Conservation (phyloP, 35 echinoderm and acorn worm genomes). For the Patiria miniata region DNA sequence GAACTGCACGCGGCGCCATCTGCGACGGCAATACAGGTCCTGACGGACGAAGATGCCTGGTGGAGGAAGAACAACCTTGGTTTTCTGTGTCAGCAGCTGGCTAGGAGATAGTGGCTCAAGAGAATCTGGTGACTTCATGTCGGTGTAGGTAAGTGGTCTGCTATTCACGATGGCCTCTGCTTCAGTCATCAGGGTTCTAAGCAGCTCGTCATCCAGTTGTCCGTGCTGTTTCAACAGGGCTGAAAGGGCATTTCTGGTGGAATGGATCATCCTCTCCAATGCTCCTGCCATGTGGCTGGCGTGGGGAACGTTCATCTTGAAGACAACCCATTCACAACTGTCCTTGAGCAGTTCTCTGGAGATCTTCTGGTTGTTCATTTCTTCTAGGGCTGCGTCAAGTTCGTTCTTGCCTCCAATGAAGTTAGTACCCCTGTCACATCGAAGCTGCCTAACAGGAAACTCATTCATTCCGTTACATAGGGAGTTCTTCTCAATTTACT, state of each 20-base stretch:
- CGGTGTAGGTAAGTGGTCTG: slow-evolving; percentile 52
- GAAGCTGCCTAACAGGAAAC: slow-evolving; percentile 45
- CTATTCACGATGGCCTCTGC: slow-evolving; percentile 73
- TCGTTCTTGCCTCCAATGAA: slow-evolving; percentile 67
- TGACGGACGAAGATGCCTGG: slow-evolving; percentile 56
- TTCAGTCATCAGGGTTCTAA: slow-evolving; percentile 72
- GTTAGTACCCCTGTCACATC: slow-evolving; percentile 60
- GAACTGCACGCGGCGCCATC: slow-evolving; percentile 79
- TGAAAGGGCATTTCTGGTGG: slow-evolving; percentile 44
- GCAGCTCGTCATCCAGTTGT: slow-evolving; percentile 64
- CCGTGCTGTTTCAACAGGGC: slow-evolving; percentile 29
- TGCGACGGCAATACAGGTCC: slow-evolving; percentile 57
- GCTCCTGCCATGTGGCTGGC: slow-evolving; percentile 67
- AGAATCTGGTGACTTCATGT: slow-evolving; percentile 43
- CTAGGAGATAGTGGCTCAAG: slow-evolving; percentile 79
- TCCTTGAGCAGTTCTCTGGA: slow-evolving; percentile 37
- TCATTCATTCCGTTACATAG: no score
- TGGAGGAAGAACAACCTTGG: slow-evolving; percentile 67
- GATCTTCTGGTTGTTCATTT: slow-evolving; percentile 49
- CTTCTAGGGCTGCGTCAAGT: slow-evolving; percentile 16
- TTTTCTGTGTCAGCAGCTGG: slow-evolving; percentile 80
- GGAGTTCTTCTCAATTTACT: no score
- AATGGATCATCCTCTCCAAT: slow-evolving; percentile 61
- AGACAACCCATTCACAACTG: slow-evolving; percentile 64
- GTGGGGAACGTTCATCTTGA: slow-evolving; percentile 67